Base-by-base conservation (phyloP, 2,797 vertebrate species). In the Psittacula echo region DNA sequence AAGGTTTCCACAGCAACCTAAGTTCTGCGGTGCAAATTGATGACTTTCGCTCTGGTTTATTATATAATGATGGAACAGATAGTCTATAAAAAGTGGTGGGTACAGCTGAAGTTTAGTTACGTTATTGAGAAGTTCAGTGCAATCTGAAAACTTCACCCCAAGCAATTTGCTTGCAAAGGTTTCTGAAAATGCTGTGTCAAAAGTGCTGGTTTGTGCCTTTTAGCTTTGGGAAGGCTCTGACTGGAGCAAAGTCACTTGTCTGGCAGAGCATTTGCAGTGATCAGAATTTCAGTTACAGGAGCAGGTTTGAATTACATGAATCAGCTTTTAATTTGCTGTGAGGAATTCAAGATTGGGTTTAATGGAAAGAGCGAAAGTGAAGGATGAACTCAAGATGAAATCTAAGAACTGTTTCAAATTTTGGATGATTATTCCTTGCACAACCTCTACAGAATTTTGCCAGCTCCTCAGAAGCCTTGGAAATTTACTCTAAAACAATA, bases 1-100 rank as follows among this genome's bases (percentile, higher is more conserved):
- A 93, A 88, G 92, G 97, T 97, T 97, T 97, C 97, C 96, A 97
- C 92, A 97, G 97, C 97, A 97, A 97, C 96, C 68, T 51, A 72
- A 94, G 77, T 91, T 94, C 76, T 94, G 91, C 79, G 48, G 93
- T 80, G 90, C 92, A 95, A 94, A 91, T 89, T 82, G 93, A 93
- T 84, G 95, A 87, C 68, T 95, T 97, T 92, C 29, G 6, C 92
- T 97, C 94, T 95, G 92, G 50, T 96, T 96, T 86, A 93, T 97
- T 97, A 97, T 94, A 96, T 97, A 97, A 97, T 79, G 89, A 86
- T 26, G 72, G 91, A 96, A 93, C 56, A 94, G 75, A 93, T 93
- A 87, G 50, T 94, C 93, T 94, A 91, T 92, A 89, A 94, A 93
- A 95, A 93, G 90, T 77, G 51, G 62, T 73, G 42, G 84, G 65